These are phyloP conservation scores for Aphaenogaster ashmeadi DNA, from an alignment of 1,140 invertebrate species.

Conservation along the genomic window DNA sequence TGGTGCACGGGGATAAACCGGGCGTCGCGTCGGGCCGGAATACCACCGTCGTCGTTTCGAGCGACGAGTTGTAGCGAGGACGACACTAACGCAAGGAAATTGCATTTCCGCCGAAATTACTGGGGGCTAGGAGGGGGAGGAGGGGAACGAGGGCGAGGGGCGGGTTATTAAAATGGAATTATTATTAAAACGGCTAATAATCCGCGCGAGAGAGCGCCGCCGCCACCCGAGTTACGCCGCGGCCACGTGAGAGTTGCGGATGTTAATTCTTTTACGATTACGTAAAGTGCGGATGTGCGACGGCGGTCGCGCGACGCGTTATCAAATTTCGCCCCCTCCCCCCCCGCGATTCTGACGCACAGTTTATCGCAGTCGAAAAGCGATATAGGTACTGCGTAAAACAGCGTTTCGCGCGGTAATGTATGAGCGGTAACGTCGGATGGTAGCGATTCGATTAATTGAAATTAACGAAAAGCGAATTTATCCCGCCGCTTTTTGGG, in stretches of 20 bases:
- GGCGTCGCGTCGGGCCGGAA: background rate
- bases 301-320: background rate
- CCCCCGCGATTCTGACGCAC: background rate
- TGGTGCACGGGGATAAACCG: conserved; percentile 25
- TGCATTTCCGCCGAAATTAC: conserved; percentile 52
- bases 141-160: background rate
- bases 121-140: background rate
- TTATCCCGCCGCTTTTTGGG: background rate
- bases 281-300: conserved; percentile 2
- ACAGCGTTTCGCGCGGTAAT: background rate
- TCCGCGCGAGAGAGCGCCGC: conserved; percentile 12
- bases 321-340: background rate
- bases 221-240: background rate
- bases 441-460: background rate
- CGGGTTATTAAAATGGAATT: conserved; percentile 52
- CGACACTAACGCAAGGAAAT: conserved; percentile 57
- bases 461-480: conserved; percentile 30
- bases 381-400: background rate
- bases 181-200: conserved; percentile 63
- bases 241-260: conserved; percentile 24
- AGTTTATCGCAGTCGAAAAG: background rate
- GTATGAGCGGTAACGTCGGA: background rate
- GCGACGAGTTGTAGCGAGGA: conserved; percentile 31
- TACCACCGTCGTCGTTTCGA: conserved; percentile 38
- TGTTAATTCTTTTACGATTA: conserved; percentile 47